Base-by-base conservation (phyloP, 1,140 invertebrate species). In the Pogonomyrmex barbatus region DNA sequence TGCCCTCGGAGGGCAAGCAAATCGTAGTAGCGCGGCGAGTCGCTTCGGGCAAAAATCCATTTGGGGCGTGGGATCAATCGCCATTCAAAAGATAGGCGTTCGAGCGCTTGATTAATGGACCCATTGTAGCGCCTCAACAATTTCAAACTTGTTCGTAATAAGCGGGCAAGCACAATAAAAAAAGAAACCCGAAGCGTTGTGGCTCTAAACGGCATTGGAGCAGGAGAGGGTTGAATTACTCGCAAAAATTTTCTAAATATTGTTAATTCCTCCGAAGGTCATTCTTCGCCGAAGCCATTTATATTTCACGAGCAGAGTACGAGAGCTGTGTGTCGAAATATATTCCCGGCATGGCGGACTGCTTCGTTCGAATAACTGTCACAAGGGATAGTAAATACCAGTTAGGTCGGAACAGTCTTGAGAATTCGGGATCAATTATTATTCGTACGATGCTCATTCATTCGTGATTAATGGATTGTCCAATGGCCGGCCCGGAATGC, bases 341-440 rank as follows among this genome's bases (percentile, higher is more conserved):
- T n/a, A 5, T 50, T 75, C 5, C 4, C 52, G 6, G 10, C 12
- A 33, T 42, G 50, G 10, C 5, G 76, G 17, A 62, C 9, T 33
- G 14, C 60, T 39, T 6, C 2, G 12, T 10, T 62, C 39, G 39
- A 60, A 54, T 54, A 68, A 68, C 12, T n/a, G 17, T 10, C 30
- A 14, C 3, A 17, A 78, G 30, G 63, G 24, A 8, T 39, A 54
- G 36, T 45, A 39, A 67, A 52, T 67, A 50, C 12, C 24, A 47
- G 77, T 24, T 56, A 24, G 1, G 8, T 65, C 33, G 30, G 12
- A 9, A 47, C 54, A 12, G 50, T 45, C 42, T 50, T 45, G 56
- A 76, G 58, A 45, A 50, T 52, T 33, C 52, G 17, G 10, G 76
- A 88, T 90, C 76, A 85, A 91, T 91, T 91, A 89, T 87, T 87